These are phyloP conservation scores for Oreochromis aureus DNA, from an alignment of 2,113 vertebrate species.

Conservation along the genomic window DNA sequence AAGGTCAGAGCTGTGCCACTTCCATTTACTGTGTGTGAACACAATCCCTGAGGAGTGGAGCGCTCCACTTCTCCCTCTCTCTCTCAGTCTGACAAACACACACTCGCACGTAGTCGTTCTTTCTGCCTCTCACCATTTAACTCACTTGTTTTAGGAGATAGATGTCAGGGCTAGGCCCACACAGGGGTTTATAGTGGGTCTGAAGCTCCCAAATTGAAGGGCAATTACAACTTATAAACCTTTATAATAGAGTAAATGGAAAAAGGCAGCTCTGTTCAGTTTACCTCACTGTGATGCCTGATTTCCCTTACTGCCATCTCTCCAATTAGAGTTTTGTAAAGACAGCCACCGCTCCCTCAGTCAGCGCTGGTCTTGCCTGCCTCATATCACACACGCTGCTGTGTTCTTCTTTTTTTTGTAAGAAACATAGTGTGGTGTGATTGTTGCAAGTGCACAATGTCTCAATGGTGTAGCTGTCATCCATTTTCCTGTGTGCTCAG, in stretches of 20 bases:
- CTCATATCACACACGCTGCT: constrained; percentile 21
- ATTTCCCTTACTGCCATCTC: background rate
- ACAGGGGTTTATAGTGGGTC: constrained; percentile 31
- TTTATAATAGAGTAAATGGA: constrained; percentile 30
- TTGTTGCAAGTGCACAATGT: constrained; percentile 57
- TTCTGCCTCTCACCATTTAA: constrained; percentile 41
- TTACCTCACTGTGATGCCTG: constrained; percentile 13
- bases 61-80: constrained; percentile 27
- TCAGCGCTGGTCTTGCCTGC: background rate
- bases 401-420: background rate
- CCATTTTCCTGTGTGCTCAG: constrained; percentile 37
- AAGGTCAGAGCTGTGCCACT: constrained; percentile 77
- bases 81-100: background rate
- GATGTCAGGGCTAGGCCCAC: constrained; percentile 43
- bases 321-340: constrained; percentile 44
- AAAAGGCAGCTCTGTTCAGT: constrained; percentile 5
- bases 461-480: constrained; percentile 65
- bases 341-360: constrained; percentile 25
- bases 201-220: constrained; percentile 42
- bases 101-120: background rate
- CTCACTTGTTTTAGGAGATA: constrained; percentile 55
- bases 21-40: constrained; percentile 74
- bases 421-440: constrained; percentile 4
- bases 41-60: constrained; percentile 65
- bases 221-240: constrained; percentile 54